phyloP scores from a whole-genome alignment of 2,888 invertebrate genomes.

The Oasisia sp. region DNA sequence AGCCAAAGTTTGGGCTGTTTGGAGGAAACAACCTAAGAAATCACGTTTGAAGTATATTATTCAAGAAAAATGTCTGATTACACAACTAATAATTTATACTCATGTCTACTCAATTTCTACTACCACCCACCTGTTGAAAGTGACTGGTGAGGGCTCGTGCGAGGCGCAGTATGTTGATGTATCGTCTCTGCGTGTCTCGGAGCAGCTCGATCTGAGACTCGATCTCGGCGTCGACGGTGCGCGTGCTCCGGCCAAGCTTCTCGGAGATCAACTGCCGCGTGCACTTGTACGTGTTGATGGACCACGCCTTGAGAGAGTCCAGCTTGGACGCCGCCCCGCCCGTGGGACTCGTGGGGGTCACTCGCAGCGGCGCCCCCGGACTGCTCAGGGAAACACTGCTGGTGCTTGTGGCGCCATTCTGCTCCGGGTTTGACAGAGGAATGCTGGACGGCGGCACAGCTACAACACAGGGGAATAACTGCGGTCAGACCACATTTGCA shows the following conservation, averaged over 20 bases:
- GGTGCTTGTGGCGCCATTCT: slow-evolving; percentile 46
- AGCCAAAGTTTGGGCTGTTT: too few relatives aligned
- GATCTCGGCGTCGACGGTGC: slow-evolving; percentile 77
- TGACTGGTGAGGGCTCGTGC: slow-evolving; percentile 87
- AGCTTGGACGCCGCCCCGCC: slow-evolving; percentile 65
- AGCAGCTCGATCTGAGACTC: slow-evolving; percentile 93
- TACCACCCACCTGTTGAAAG: slow-evolving; percentile 67
- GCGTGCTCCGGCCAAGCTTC: slow-evolving; percentile 81
- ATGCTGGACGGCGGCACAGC: slow-evolving; percentile 40
- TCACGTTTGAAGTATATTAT: too few relatives aligned
- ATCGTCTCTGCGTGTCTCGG: slow-evolving; percentile 93
- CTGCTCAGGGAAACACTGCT: background rate
- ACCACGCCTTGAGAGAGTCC: slow-evolving; percentile 94
- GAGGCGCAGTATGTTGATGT: slow-evolving; percentile 80
- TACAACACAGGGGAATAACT: background rate
- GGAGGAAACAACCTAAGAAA: too few relatives aligned
- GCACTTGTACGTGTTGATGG: slow-evolving; percentile 97
- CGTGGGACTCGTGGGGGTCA: slow-evolving; percentile 17
- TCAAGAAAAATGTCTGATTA: too few relatives aligned
- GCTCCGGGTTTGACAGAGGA: slow-evolving; percentile 50
- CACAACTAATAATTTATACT: too few relatives aligned
- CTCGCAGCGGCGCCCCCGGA: background rate
- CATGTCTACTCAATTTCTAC: too few relatives aligned
- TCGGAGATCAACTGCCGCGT: slow-evolving; percentile 96
- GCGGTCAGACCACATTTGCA: too few relatives aligned